phyloP scores from a whole-genome alignment of 1,140 invertebrate species.

The Cydia splendana region DNA sequence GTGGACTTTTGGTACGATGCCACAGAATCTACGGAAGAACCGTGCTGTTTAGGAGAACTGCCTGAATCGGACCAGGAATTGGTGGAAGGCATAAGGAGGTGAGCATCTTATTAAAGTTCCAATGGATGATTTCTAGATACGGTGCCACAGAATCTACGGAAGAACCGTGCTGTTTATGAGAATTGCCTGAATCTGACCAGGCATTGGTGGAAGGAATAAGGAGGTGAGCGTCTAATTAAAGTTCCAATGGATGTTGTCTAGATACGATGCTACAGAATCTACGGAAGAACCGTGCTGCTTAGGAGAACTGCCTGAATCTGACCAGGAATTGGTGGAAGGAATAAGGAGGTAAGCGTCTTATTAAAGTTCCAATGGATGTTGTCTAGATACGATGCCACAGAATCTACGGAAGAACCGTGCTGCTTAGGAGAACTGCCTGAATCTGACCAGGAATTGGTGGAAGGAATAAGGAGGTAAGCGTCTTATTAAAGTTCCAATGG shows the following conservation, averaged over 20 bases:
- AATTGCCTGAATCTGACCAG: slow-evolving; percentile 60
- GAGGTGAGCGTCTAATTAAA: not conserved
- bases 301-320: not conserved
- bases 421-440: not conserved
- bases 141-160: slow-evolving; percentile 53
- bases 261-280: not conserved
- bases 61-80: slow-evolving; percentile 59
- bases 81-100: slow-evolving; percentile 43
- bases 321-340: not conserved
- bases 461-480: not conserved
- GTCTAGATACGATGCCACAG: not conserved
- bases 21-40: slow-evolving; percentile 57
- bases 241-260: not conserved
- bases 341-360: slow-evolving; percentile 37
- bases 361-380: too few species aligned
- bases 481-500: too few species aligned
- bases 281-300: not conserved
- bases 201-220: slow-evolving; percentile 39
- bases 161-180: slow-evolving; percentile 43
- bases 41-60: slow-evolving; percentile 49
- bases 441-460: not conserved
- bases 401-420: slow-evolving; percentile 2
- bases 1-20: slow-evolving; percentile 41
- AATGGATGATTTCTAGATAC: not conserved
- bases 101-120: slow-evolving; percentile 3